Percentiles rank a stretch among this genome's conserved stretches.
Evolutionary conservation across 2,888 invertebrate species (phyloP).

Genomic region (Tethea ocularis): DNA sequence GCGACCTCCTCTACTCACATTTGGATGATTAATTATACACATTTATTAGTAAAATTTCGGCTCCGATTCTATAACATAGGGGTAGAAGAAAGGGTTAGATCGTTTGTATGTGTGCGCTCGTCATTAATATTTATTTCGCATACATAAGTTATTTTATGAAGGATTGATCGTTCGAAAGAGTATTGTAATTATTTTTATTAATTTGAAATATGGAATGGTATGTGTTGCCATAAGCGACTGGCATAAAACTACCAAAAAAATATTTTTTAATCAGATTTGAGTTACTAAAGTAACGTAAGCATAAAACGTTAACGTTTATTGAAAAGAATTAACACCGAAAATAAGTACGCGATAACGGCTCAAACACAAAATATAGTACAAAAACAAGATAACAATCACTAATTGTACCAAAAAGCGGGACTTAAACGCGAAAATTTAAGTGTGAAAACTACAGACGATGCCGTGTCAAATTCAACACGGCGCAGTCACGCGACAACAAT

Average conservation of each 20-base stretch:
- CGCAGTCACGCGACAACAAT: conserved; percentile 60
- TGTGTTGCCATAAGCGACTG: not conserved
- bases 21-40: conserved; percentile 79
- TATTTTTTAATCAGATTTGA: not conserved
- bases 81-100: conserved; percentile 75
- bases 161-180: conserved; percentile 52
- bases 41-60: conserved; percentile 78
- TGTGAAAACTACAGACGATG: conserved; percentile 72
- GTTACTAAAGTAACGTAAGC: not conserved
- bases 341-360: conserved; percentile 31
- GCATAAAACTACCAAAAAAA: too few species aligned
- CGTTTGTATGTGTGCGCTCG: conserved; percentile 47
- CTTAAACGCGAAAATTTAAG: conserved; percentile 73
- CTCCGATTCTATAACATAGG: conserved; percentile 56
- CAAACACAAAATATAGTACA: conserved; percentile 48
- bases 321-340: conserved; percentile 33
- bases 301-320: not conserved
- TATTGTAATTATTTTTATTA: conserved; percentile 18
- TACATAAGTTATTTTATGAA: conserved; percentile 58
- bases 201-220: too few species aligned
- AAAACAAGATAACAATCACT: conserved; percentile 70
- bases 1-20: conserved; percentile 51
- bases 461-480: conserved; percentile 66
- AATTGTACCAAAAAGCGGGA: conserved; percentile 74
- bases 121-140: conserved; percentile 79